phyloP scores from a whole-genome alignment of 2,797 vertebrate species.

The Bradypus variegatus region DNA sequence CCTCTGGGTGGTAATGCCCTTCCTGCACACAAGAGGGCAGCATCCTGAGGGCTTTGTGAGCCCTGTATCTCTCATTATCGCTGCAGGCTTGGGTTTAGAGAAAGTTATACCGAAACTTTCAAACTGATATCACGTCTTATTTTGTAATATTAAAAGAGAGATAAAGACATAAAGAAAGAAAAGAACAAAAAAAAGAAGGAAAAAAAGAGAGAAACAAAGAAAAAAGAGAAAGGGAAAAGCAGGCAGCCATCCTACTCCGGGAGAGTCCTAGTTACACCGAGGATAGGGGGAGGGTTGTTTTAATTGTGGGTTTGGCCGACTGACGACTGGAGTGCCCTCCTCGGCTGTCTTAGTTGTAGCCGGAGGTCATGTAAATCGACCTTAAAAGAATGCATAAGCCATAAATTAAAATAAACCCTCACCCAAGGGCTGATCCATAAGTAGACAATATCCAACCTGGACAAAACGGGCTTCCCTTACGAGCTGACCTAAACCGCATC shows the following conservation, averaged over 20 bases:
- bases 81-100: constrained; percentile 60
- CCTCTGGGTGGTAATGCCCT: constrained; percentile 71
- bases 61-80: constrained; percentile 58
- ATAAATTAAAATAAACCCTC: constrained; percentile 95
- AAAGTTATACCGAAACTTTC: constrained; percentile 80
- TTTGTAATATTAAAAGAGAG: constrained; percentile 60
- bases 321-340: constrained; percentile 80
- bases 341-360: constrained; percentile 84
- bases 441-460: constrained; percentile 86
- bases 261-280: constrained; percentile 67
- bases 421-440: constrained; percentile 84
- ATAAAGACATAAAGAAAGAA: constrained; percentile 36
- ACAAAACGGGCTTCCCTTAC: constrained; percentile 82
- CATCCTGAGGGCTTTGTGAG: constrained; percentile 72
- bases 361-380: constrained; percentile 92
- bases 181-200: constrained; percentile 10
- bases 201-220: constrained; percentile 33
- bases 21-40: constrained; percentile 85
- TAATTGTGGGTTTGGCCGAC: constrained; percentile 74
- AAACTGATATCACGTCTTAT: constrained; percentile 73
- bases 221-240: background rate
- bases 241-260: constrained; percentile 53
- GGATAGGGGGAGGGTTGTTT: constrained; percentile 71
- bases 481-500: constrained; percentile 69
- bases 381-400: constrained; percentile 93